A percentile compares a stretch with the other conserved stretches of the same genome.
These are phyloP conservation scores for Sandelia bainsii DNA, from an alignment of 2,797 vertebrate genomes.

Conservation along the genomic window DNA sequence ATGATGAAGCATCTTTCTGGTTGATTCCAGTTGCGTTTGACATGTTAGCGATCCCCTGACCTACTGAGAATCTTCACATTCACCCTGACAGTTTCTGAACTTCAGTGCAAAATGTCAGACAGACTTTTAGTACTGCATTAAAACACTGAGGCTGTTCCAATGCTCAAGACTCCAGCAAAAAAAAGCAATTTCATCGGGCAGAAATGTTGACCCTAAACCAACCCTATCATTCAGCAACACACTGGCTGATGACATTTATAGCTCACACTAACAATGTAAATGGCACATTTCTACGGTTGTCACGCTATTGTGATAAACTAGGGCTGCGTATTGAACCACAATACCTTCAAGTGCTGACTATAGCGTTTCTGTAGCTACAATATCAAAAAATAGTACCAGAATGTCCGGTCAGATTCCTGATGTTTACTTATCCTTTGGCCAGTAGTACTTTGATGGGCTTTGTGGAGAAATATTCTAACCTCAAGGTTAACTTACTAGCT, in stretches of 20 bases:
- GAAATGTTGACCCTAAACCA: neutral
- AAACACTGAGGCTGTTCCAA: neutral
- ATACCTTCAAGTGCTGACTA: neutral
- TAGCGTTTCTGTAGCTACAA: neutral
- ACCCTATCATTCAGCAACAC: neutral
- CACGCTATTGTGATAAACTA: neutral
- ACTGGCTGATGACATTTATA: neutral
- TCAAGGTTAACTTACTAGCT: neutral
- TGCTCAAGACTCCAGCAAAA: neutral
- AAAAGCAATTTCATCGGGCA: neutral
- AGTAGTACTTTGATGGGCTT: neutral
- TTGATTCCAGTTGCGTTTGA: conserved; percentile 9
- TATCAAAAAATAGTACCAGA: neutral
- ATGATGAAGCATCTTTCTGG: no score
- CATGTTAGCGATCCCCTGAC: neutral
- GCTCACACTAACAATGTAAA: neutral
- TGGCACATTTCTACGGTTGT: neutral
- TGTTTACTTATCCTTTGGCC: neutral
- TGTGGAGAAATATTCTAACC: neutral
- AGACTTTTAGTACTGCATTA: conserved; percentile 22
- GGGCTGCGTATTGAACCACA: neutral
- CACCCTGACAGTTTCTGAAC: conserved; percentile 1
- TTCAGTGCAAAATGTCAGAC: conserved; percentile 13
- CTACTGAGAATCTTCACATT: neutral
- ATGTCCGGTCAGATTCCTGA: neutral